Evolutionary conservation across 2,888 invertebrate genomes (phyloP).

Genomic region (Temnothorax unifasciatus): DNA sequence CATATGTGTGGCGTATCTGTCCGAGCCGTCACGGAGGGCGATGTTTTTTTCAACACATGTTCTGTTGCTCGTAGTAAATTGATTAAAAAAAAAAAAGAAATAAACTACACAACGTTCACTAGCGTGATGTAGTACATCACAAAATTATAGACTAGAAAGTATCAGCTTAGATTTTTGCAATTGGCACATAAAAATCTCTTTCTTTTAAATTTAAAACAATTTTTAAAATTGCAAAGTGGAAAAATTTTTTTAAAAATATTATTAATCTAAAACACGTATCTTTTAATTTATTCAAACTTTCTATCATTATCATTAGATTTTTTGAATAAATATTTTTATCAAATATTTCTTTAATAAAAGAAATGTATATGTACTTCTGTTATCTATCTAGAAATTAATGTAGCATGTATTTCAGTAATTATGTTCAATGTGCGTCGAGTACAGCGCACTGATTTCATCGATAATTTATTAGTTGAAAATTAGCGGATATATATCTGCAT

Average conservation of each 20-base stretch:
- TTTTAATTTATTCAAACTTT: not conserved
- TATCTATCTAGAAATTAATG: not conserved
- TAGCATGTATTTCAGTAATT: slow-evolving; percentile 25
- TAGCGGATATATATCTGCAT: slow-evolving; percentile 33
- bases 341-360: not conserved
- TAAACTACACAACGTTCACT: slow-evolving; percentile 7
- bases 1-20: slow-evolving; percentile 23
- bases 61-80: slow-evolving; percentile 31
- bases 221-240: not conserved
- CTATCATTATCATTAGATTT: not conserved
- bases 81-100: slow-evolving; percentile 27
- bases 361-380: not conserved
- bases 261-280: too few relatives aligned
- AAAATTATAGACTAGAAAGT: not conserved
- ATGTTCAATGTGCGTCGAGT: slow-evolving; percentile 17
- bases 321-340: not conserved
- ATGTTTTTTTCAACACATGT: slow-evolving; percentile 41
- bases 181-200: not conserved
- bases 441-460: slow-evolving; percentile 20
- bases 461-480: slow-evolving; percentile 43
- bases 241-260: not conserved
- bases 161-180: not conserved
- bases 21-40: not conserved
- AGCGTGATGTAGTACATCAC: not conserved
- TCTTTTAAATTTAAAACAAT: not conserved